These are phyloP conservation scores for Tachysurus vachellii DNA, from an alignment of 2,113 vertebrate genomes.

Conservation along the genomic window DNA sequence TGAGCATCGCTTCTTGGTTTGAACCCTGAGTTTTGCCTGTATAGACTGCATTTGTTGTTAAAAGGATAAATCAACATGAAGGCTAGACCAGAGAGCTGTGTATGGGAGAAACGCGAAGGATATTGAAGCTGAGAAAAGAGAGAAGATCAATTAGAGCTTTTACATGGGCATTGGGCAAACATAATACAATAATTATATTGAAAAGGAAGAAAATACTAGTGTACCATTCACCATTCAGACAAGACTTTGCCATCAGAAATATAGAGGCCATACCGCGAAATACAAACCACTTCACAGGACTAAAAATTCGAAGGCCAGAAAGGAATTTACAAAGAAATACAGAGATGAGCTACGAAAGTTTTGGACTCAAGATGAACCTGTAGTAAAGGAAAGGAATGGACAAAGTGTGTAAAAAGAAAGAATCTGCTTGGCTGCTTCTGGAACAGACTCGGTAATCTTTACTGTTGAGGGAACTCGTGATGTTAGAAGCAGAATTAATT, in stretches of 20 bases:
- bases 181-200: neutral
- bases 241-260: neutral
- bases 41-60: neutral
- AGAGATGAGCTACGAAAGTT: too few relatives aligned
- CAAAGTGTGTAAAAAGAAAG: neutral
- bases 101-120: neutral
- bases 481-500: too few relatives aligned
- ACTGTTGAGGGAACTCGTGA: neutral
- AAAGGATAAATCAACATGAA: neutral
- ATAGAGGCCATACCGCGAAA: neutral
- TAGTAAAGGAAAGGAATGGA: neutral
- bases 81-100: neutral
- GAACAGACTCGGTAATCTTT: neutral
- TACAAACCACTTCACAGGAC: neutral
- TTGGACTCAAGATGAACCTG: too few relatives aligned
- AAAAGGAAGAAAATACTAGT: neutral
- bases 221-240: neutral
- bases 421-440: neutral
- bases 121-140: neutral
- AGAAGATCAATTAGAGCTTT: neutral
- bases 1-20: neutral
- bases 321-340: neutral
- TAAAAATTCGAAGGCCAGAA: neutral
- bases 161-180: neutral
- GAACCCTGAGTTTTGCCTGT: neutral